These are phyloP conservation scores for rabbit (Oryctolagus cuniculus) DNA, from an alignment of 2,113 vertebrate species.

Conservation along the genomic window mOryCun1.1 NC_091451.1:8489501-8490000, in stretches of 20 bases:
- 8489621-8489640: background rate
- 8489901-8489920: background rate
- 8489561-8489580: background rate
- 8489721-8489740: background rate
- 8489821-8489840: slow-evolving; percentile 12
- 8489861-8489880: slow-evolving; percentile 34
- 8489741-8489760: background rate
- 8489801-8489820: background rate
- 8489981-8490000: background rate
- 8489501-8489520: background rate
- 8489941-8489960: background rate
- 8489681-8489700: background rate
- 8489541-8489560: background rate
- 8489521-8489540: background rate
- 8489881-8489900: background rate
- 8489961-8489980: background rate
- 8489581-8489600: background rate
- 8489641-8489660: background rate
- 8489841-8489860: background rate
- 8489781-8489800: background rate
- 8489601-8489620: background rate
- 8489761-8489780: background rate
- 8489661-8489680: background rate
- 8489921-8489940: slow-evolving; percentile 45
- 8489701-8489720: background rate